Base-by-base conservation (phyloP, 2,888 invertebrate genomes). In the Erebia ligea region DNA sequence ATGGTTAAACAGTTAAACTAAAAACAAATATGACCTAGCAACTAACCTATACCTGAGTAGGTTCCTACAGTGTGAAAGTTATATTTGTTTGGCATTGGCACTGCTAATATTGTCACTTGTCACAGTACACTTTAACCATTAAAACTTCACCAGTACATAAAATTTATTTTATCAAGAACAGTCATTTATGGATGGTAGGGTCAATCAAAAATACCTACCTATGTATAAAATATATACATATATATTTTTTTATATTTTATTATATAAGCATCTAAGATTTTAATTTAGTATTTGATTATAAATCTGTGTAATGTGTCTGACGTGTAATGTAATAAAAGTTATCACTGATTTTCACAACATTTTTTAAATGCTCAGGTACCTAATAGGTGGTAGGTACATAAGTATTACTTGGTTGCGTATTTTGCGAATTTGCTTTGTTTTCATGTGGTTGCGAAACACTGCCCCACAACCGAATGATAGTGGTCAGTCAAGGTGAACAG, bases 401-500 rank as follows among this genome's bases (percentile, higher is more conserved):
- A 2, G 10, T 19, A 25, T 57, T 25, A 15, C 17, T n/a, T 59
- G n/a, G 40, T 17, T 15, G 21, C 8, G n/a, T 50, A 25, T 64
- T 40, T 34, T 15, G 56, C 15, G 25, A 54, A 17, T 17, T 19
- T 21, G 9, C 15, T 19, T 54, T 48, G 17, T 66, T 63, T 70
- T 42, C 40, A 40, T 45, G 21, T 61, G 25, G 11, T 61, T 70
- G 56, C 61, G 50, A 61, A 68, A 61, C 66, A 25, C 11, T 69
- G 68, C 58, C 45, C 64, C 48, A 68, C 57, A 69, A 64, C 40
- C 75, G 76, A 79, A 78, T 70, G 71, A 67, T 65, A 69, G 67
- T 74, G 15, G 48, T 48, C 63, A 63, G 48, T 81, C 86, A 88
- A 89, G 89, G 88, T 81, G 76, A 86, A 75, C 85, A 72, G 78